phyloP scores from a whole-genome alignment of 2,113 vertebrate genomes.

The Okapia johnstoni region DNA sequence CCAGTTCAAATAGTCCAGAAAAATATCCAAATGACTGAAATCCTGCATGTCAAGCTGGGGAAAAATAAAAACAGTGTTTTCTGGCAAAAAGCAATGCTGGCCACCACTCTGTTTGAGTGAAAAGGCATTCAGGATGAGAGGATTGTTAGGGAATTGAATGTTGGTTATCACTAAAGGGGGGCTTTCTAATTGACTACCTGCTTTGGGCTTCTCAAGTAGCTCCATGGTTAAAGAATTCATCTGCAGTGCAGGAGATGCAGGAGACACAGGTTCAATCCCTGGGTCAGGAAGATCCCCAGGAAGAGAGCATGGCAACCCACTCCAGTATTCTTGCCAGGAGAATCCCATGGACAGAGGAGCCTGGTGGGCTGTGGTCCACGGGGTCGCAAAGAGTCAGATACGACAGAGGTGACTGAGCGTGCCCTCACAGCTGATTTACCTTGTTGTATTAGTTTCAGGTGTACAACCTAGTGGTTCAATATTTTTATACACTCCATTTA shows the following conservation, averaged over 20 bases:
- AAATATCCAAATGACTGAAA: background rate
- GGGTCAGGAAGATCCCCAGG: background rate
- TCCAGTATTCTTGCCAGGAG: background rate
- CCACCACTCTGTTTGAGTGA: background rate
- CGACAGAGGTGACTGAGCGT: background rate
- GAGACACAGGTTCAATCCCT: background rate
- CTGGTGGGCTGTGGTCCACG: fast-evolving
- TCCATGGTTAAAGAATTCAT: background rate
- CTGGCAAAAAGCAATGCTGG: background rate
- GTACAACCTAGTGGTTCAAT: background rate
- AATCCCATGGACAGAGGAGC: background rate
- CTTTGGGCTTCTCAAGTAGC: background rate
- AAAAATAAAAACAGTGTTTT: background rate
- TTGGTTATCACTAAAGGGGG: background rate
- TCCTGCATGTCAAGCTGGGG: background rate
- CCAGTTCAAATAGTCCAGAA: background rate
- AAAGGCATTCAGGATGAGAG: background rate
- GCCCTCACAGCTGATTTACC: too few species aligned
- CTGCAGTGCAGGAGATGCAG: background rate
- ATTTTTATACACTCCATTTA: too few species aligned
- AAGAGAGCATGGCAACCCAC: background rate
- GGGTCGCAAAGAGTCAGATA: background rate
- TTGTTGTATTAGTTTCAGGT: background rate
- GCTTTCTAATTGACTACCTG: background rate
- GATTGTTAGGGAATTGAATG: background rate